Base-by-base conservation (phyloP, 2,888 invertebrate genomes). In the Mythimna impura region DNA sequence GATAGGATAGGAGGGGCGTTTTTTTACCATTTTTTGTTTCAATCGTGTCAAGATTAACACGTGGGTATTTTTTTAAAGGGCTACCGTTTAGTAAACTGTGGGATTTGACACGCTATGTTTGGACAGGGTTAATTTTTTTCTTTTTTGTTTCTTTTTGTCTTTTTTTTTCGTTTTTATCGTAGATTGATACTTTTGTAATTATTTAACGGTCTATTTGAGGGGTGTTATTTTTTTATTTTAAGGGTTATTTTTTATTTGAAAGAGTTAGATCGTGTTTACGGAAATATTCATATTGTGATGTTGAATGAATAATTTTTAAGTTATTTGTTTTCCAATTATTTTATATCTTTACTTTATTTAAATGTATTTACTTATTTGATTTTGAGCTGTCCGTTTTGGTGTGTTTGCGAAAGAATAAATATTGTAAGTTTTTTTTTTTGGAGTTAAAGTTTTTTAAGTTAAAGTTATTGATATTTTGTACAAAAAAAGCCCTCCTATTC, bases 61-160 rank as follows among this genome's bases (percentile, higher is more conserved):
- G 90, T 87, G 90, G 87, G 86, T 87, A 30, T 73, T 91, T 88
- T 89, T 91, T 88, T 40, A 9, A 22, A 52, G 86, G 76, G 78
- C 67, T 83, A 86, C 85, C 90, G 92, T 92, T 93, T 93, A 91
- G 90, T 87, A 88, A 86, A 85, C 84, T 88, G 87, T 91, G 89
- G 90, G 87, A 89, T 94, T 93, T 93, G 92, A 93, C 93, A 93
- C 93, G 94, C 89, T 88, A 90, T 94, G 90, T 94, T 94, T 94
- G 88, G 90, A 89, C 86, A 88, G 89, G 90, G 91, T 76, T 58
- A 61, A 68, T 89, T 89, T 87, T 78, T 55, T 60, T 52, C 76
- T 82, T 84, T 87, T 86, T 84, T 73, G 34, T 52, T 36, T 7
- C 20, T 17, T 0, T 10, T 80, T 85, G 83, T 85, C 81, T 86